Conservation (phyloP, 2,888 invertebrate genomes). For the Megastigmus dorsalis region DNA sequence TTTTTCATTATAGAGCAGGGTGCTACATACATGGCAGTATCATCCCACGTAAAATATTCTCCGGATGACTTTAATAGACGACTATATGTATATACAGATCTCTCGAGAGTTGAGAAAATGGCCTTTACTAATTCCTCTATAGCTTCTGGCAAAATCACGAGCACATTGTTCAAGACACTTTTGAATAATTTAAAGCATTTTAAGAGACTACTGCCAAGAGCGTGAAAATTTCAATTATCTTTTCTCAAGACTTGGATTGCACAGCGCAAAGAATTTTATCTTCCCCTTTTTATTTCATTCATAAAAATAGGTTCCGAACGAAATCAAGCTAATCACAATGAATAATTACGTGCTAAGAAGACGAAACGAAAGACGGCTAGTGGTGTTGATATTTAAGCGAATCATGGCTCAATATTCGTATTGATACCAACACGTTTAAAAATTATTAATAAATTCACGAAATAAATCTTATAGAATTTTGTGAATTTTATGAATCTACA, state of each 20-base stretch:
- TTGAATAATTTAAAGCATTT: constrained; percentile 53
- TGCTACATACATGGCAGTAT: constrained; percentile 72
- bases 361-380: constrained; percentile 23
- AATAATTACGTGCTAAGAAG: constrained; percentile 17
- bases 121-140: constrained; percentile 56
- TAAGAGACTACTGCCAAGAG: constrained; percentile 40
- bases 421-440: constrained; percentile 14
- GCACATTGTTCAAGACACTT: constrained; percentile 55
- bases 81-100: constrained; percentile 53
- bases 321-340: constrained; percentile 45
- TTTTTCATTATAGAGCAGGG: constrained; percentile 61
- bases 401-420: constrained; percentile 24
- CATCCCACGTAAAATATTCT: constrained; percentile 68
- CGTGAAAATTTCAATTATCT: constrained; percentile 27
- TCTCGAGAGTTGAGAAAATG: constrained; percentile 65
- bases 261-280: constrained; percentile 41
- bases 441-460: constrained; percentile 31
- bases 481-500: constrained; percentile 41
- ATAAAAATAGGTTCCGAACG: constrained; percentile 1
- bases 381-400: constrained; percentile 6
- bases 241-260: constrained; percentile 45
- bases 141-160: constrained; percentile 52
- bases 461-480: constrained; percentile 41
- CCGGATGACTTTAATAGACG: constrained; percentile 55
- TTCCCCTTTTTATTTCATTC: neutral